phyloP scores from a whole-genome alignment of 2,113 vertebrate genomes.

The Crotalus horridus region DNA sequence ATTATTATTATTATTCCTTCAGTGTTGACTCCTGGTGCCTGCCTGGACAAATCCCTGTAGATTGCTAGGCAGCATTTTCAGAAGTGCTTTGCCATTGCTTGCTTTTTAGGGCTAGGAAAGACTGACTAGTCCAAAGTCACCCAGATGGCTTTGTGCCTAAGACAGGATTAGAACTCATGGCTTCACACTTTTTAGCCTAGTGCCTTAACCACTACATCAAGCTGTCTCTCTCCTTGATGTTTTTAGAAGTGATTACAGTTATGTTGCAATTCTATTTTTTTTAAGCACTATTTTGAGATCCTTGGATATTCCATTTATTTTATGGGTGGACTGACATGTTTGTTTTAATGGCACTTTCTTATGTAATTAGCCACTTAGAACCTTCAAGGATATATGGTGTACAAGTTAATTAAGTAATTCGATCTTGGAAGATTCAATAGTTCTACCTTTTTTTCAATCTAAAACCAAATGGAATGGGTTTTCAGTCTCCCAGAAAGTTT shows the following conservation, averaged over 20 bases:
- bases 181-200: not conserved
- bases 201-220: not conserved
- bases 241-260: not conserved
- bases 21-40: not conserved
- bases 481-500: not conserved
- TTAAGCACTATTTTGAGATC: not conserved
- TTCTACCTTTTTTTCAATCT: not conserved
- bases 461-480: not conserved
- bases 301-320: not conserved
- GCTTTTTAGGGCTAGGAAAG: not conserved
- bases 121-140: not conserved
- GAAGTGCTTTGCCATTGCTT: not conserved
- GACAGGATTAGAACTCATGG: not conserved
- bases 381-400: not conserved
- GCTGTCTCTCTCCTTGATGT: not conserved
- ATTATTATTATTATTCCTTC: not conserved
- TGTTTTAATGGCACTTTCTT: not conserved
- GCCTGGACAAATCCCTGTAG: not conserved
- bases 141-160: not conserved
- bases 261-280: not conserved
- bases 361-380: not conserved
- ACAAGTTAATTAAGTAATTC: not conserved
- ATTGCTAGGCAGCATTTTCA: not conserved
- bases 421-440: not conserved
- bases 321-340: not conserved